Percentiles rank a stretch among this genome's conserved stretches.
Conservation (phyloP, 2,797 vertebrate species). For the Lepilemur ruficaudatus region DNA sequence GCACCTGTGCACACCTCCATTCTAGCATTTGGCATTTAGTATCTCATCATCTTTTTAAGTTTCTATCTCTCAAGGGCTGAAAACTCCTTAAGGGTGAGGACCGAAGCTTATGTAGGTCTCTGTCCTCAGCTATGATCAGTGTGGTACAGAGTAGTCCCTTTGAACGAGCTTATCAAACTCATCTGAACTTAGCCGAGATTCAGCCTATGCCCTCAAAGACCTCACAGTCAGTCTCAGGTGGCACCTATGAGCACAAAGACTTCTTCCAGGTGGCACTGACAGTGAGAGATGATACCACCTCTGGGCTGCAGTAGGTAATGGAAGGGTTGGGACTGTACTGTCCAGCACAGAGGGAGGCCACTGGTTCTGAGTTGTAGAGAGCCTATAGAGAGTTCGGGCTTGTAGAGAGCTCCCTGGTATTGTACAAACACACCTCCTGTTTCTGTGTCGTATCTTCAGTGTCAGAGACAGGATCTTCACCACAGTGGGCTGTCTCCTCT, state of each 20-base stretch:
- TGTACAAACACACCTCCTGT: rapidly evolving
- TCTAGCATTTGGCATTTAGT: not conserved
- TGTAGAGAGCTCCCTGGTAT: too few species aligned
- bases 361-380: not conserved
- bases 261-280: not conserved
- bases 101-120: not conserved
- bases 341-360: not conserved
- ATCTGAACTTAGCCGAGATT: not conserved
- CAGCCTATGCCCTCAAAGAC: not conserved
- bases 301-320: not conserved
- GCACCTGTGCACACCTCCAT: too few species aligned
- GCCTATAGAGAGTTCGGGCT: not conserved
- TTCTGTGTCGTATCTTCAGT: rapidly evolving
- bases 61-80: not conserved
- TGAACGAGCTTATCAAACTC: not conserved
- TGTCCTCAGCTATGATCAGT: too few species aligned
- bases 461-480: not conserved
- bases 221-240: not conserved
- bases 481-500: not conserved
- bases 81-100: not conserved
- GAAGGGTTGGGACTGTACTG: not conserved
- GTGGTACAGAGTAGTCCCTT: too few species aligned
- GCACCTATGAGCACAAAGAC: not conserved
- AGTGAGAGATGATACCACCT: not conserved
- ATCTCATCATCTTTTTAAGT: not conserved